Percentiles rank a stretch among this genome's conserved stretches.
These are phyloP conservation scores for Nannospalax galili DNA, from an alignment of 2,113 vertebrate genomes.

Conservation along the genomic window DNA sequence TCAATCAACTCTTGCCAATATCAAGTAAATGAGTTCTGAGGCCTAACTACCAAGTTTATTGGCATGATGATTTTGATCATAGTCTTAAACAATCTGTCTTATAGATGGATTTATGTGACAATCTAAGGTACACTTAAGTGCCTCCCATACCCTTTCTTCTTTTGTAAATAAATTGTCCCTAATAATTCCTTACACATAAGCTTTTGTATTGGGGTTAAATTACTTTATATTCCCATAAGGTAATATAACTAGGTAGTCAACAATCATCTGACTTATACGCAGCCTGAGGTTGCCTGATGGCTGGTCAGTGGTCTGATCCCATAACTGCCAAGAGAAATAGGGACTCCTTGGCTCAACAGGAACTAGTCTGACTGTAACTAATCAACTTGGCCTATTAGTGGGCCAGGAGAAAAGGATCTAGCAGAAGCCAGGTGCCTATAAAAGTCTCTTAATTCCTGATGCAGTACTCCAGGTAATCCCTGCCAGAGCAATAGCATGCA, in stretches of 20 bases:
- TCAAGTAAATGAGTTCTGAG: not conserved
- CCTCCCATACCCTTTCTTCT: not conserved
- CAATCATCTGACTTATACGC: not conserved
- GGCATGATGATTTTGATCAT: not conserved
- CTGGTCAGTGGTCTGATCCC: not conserved
- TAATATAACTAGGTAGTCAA: not conserved
- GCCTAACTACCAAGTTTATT: not conserved
- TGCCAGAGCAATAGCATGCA: too few relatives aligned
- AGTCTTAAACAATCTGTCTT: not conserved
- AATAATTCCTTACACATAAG: not conserved
- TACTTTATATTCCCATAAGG: not conserved
- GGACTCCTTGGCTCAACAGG: too few relatives aligned
- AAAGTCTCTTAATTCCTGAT: not conserved
- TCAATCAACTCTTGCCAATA: not conserved
- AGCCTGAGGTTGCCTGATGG: not conserved
- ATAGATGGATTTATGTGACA: not conserved
- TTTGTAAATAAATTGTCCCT: conserved; percentile 13
- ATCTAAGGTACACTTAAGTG: not conserved
- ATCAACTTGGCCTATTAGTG: not conserved
- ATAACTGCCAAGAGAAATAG: not conserved
- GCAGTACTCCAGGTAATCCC: not conserved
- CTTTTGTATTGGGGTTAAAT: not conserved
- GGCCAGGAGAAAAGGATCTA: not conserved
- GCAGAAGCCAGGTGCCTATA: not conserved
- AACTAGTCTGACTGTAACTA: not conserved